Conservation (phyloP, 1,140 invertebrate species). For the Manduca sexta region DNA sequence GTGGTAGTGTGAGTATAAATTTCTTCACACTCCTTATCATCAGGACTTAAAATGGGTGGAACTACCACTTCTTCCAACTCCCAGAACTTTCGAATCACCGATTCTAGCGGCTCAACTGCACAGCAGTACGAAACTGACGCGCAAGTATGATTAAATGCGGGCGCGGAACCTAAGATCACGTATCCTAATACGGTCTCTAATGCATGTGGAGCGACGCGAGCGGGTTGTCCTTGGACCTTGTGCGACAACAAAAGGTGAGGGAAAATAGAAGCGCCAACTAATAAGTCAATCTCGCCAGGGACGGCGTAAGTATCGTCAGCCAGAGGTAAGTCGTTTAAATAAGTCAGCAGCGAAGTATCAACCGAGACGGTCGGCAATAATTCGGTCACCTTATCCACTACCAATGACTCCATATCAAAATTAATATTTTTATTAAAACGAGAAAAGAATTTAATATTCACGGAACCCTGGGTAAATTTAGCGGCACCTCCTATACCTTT, state of each 20-base stretch:
- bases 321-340: neutral
- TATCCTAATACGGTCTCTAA: constrained; percentile 18
- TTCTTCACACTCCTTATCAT: constrained; percentile 12
- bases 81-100: constrained; percentile 8
- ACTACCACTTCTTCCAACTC: constrained; percentile 13
- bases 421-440: constrained; percentile 7
- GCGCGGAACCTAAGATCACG: constrained; percentile 16
- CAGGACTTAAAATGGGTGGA: constrained; percentile 5
- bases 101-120: constrained; percentile 4
- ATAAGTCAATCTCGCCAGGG: constrained; percentile 13
- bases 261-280: constrained; percentile 20
- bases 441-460: constrained; percentile 12
- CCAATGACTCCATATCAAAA: constrained; percentile 11
- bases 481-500: constrained; percentile 14
- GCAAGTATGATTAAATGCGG: constrained; percentile 1
- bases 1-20: constrained; percentile 9
- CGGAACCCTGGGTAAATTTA: constrained; percentile 5
- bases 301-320: constrained; percentile 8
- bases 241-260: constrained; percentile 14
- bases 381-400: constrained; percentile 15
- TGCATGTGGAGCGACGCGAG: constrained; percentile 6
- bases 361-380: constrained; percentile 9
- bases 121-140: constrained; percentile 2
- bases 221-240: constrained; percentile 5
- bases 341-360: constrained; percentile 1